These are phyloP conservation scores for Zosterops japonicus DNA, from an alignment of 2,113 vertebrate species.

Conservation along the genomic window DNA sequence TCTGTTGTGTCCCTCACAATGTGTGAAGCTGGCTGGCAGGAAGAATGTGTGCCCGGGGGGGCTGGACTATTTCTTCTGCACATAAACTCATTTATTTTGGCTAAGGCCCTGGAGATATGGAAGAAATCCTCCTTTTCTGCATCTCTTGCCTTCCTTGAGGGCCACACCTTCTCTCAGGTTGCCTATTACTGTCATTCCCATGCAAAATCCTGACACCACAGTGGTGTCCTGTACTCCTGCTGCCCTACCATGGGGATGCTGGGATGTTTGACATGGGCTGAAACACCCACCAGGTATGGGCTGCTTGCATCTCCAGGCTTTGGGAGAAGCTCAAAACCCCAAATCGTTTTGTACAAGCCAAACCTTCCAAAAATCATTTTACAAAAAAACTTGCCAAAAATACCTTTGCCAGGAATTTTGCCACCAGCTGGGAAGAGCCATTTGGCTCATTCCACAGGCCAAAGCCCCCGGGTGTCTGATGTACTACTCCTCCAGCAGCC, in stretches of 20 bases:
- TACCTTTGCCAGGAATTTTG: neutral
- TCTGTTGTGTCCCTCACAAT: neutral
- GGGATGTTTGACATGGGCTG: neutral
- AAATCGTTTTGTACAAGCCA: neutral
- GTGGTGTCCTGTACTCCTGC: neutral
- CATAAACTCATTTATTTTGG: neutral
- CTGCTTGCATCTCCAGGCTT: neutral
- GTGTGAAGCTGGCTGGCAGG: neutral
- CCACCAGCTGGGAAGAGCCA: neutral
- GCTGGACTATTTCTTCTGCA: neutral
- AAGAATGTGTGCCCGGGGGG: neutral
- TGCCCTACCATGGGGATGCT: neutral
- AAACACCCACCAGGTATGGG: fast-evolving
- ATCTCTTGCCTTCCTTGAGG: neutral
- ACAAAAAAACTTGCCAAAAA: neutral
- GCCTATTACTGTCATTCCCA: neutral
- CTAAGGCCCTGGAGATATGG: neutral
- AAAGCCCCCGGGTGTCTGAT: fast-evolving
- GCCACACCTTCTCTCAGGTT: neutral
- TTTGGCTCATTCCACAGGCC: fast-evolving
- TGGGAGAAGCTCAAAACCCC: neutral
- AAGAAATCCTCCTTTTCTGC: neutral
- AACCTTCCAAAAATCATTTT: neutral
- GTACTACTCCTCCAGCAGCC: neutral
- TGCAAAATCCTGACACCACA: neutral